Percentiles rank a stretch among this genome's conserved stretches.
Evolutionary conservation across 2,797 vertebrate species (phyloP).

Genomic region (Tachyglossus aculeatus): DNA sequence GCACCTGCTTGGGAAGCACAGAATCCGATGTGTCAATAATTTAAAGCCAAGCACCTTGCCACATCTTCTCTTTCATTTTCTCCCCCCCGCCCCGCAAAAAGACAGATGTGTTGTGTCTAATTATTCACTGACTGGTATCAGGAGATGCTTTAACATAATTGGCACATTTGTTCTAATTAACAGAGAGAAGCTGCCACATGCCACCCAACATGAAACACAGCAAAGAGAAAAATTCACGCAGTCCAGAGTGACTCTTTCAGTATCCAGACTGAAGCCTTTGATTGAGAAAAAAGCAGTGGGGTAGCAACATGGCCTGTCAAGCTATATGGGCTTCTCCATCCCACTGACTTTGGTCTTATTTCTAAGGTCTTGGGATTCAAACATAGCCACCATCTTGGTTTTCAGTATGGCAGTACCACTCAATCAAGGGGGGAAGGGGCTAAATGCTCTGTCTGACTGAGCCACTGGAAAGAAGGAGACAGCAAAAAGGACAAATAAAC

Average conservation of each 20-base stretch:
- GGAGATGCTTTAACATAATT: conserved; percentile 92
- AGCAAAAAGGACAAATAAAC: too few relatives aligned
- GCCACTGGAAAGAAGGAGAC: too few relatives aligned
- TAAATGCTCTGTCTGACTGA: too few relatives aligned
- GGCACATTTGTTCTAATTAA: conserved; percentile 94
- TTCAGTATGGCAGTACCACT: too few relatives aligned
- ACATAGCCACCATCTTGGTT: too few relatives aligned
- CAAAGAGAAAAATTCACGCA: conserved; percentile 50
- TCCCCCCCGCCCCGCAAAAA: conserved; percentile 57
- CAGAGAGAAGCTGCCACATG: conserved; percentile 86
- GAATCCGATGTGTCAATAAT: conserved; percentile 32
- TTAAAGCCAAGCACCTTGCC: conserved; percentile 53
- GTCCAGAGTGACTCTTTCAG: conserved; percentile 44
- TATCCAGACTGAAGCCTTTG: too few relatives aligned
- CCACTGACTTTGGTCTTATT: too few relatives aligned
- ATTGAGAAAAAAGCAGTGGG: too few relatives aligned
- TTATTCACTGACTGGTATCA: conserved; percentile 88
- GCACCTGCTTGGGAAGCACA: neutral
- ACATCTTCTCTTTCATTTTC: conserved; percentile 43
- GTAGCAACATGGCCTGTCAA: too few relatives aligned
- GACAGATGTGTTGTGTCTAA: conserved; percentile 80
- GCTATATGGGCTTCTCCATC: too few relatives aligned
- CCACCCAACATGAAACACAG: conserved; percentile 75
- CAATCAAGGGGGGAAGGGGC: too few relatives aligned
- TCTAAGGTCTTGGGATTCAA: too few relatives aligned